phyloP scores from a whole-genome alignment of 2,113 vertebrate species.

The Muscicapa adusta region DNA sequence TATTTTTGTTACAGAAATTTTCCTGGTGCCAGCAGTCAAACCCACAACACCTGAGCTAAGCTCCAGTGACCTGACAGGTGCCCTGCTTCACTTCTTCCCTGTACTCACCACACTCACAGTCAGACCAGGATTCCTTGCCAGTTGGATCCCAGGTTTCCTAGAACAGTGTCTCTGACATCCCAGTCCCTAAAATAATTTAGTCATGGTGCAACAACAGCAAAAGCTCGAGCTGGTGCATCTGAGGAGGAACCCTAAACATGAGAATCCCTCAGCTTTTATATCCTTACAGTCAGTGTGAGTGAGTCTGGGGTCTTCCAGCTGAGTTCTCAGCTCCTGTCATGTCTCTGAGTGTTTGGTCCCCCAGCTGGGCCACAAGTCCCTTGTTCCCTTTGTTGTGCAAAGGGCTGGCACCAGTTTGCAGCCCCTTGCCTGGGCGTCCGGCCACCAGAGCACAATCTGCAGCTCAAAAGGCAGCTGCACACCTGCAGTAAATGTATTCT shows the following conservation, averaged over 20 bases:
- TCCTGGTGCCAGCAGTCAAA: not conserved
- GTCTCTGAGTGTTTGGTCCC: not conserved
- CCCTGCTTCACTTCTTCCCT: not conserved
- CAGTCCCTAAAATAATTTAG: not conserved
- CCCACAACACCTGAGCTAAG: not conserved
- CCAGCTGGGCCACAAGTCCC: not conserved
- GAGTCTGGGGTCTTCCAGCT: not conserved
- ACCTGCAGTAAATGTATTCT: not conserved
- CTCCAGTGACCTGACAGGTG: not conserved
- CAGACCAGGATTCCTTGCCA: not conserved
- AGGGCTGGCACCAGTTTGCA: fast-evolving
- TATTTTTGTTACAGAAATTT: not conserved
- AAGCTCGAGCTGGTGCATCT: fast-evolving
- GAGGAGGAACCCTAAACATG: not conserved
- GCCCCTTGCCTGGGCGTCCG: not conserved
- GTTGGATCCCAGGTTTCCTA: not conserved
- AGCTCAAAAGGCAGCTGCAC: not conserved
- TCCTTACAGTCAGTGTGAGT: not conserved
- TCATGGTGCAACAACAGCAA: not conserved
- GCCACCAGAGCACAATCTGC: not conserved
- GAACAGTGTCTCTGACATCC: not conserved
- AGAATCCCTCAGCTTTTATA: not conserved
- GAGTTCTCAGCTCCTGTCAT: not conserved
- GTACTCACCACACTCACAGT: not conserved
- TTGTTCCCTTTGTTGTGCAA: not conserved